phyloP scores from a whole-genome alignment of 2,113 vertebrate genomes.

The Meriones unguiculatus region DNA sequence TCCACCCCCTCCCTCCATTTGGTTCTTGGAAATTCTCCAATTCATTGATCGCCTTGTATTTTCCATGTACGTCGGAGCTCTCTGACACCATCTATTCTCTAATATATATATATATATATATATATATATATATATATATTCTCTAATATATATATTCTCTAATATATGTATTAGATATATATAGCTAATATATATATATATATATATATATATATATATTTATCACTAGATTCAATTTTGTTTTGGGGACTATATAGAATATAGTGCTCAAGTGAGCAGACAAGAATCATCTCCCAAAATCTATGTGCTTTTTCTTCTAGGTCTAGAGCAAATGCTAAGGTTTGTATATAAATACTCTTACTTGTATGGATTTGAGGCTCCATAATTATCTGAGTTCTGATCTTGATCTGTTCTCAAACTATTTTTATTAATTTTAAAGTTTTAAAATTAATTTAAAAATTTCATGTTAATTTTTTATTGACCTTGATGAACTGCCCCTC shows the following conservation, averaged over 20 bases:
- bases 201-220: background rate
- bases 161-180: background rate
- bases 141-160: background rate
- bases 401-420: background rate
- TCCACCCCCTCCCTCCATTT: background rate
- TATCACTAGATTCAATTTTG: background rate
- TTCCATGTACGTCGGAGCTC: background rate
- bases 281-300: background rate
- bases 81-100: background rate
- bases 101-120: background rate
- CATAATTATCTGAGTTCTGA: background rate
- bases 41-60: background rate
- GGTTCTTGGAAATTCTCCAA: background rate
- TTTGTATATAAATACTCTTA: constrained; percentile 8
- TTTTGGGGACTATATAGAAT: background rate
- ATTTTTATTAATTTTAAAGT: too few relatives aligned
- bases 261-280: background rate
- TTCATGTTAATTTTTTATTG: constrained; percentile 47
- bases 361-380: background rate
- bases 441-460: background rate
- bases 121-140: background rate
- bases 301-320: background rate
- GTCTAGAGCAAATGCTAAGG: background rate
- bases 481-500: constrained; percentile 17
- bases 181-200: too few relatives aligned